Evolutionary conservation across 2,888 invertebrate species (phyloP), one percentile per base, ranked within the genome.

Genomic region (Schizaphis graminum): DNA sequence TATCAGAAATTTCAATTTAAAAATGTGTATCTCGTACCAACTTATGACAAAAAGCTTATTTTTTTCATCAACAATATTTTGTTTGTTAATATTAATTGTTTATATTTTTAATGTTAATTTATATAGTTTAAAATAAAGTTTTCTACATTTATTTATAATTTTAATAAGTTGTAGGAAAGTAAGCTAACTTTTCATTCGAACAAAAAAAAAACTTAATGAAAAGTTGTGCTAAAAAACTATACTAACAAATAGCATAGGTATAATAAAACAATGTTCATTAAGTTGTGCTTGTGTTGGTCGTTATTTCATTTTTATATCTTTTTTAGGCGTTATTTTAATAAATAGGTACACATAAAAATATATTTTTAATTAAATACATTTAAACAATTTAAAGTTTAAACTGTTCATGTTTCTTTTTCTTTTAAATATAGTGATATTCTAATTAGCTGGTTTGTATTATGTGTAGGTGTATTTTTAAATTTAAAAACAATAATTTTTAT

Each of bases 61-160:
- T 91, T 57, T 77, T 77, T 77, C 77, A 35, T 77, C 77, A 77
- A 77, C 35, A n/a, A 4, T 89, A 89, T 89, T 89, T 89, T 61
- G 28, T 61, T 61, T 26, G 53, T 84, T 49, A 53, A 91, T 90
- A 3, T 1, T 41, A 53, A 91, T 91, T 26, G 53, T 84, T 77
- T 53, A 84, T 41, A n/a, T n/a, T n/a, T 53, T 53, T 41, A 26
- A 89, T 61, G 21, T 91, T 84, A 84, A 84, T 56, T 84, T 56
- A 56, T 91, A 84, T 56, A 21, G 28, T 56, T 91, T 53, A 3
- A 53, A 84, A 56, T 56, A 91, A 53, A 84, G 77, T 91, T 53
- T 47, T 91, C 21, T 84, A 28, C 28, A 28, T 84, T 44, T 56
- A 44, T 84, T 84, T 91, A 56, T 91, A 56, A 8, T 53, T 91